phyloP scores from a whole-genome alignment of 2,113 vertebrate species.

The Odocoileus hemionus region DNA sequence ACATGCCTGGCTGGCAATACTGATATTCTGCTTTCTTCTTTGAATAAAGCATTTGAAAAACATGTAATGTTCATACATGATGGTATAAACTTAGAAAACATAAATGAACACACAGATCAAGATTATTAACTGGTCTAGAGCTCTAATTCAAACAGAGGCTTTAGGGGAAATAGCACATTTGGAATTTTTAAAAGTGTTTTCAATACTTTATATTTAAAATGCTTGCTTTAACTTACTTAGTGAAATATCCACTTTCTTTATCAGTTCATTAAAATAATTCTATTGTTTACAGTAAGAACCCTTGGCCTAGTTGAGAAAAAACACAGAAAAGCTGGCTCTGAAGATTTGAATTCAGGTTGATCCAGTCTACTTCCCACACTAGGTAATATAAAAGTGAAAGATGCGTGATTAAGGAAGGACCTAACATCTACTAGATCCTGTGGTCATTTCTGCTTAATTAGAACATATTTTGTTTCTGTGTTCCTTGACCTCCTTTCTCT shows the following conservation, averaged over 20 bases:
- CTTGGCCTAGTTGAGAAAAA: background rate
- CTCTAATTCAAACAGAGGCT: background rate
- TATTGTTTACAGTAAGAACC: background rate
- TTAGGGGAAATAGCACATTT: background rate
- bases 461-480: background rate
- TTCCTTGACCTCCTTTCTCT: background rate
- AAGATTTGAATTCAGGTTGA: background rate
- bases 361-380: background rate
- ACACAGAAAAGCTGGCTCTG: background rate
- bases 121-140: background rate
- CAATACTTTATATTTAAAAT: background rate
- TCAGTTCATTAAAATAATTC: background rate
- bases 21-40: background rate
- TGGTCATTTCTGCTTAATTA: background rate
- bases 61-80: background rate
- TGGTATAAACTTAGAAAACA: background rate
- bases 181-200: background rate
- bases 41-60: background rate
- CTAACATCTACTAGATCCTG: background rate
- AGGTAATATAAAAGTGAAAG: background rate
- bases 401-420: background rate
- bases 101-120: background rate
- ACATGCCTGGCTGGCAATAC: background rate
- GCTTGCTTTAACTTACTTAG: background rate
- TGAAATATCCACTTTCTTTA: background rate